Base-by-base conservation (phyloP, 1,140 invertebrate genomes). In the Drosophila sulfurigaster region DNA sequence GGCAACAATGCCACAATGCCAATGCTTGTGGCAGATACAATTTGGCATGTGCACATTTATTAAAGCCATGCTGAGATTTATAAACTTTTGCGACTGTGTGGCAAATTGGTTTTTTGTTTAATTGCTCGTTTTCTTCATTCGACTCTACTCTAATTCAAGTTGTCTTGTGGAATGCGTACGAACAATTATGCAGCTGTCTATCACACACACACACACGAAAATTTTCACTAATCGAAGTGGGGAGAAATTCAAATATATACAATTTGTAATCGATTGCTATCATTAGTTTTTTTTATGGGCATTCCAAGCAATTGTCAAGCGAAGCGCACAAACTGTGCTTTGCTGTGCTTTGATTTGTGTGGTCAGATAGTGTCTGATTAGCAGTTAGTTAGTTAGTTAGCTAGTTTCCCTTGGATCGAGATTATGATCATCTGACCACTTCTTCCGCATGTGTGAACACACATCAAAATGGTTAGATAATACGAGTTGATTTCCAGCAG, bases 21-120 rank as follows among this genome's bases (percentile, higher is more conserved):
- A 52, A 25, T 60, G 11, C 51, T 41, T 10, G 30, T 20, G 52
- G 32, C 30, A 15, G 70, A 66, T 75, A 87, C 77, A 82, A 80
- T 87, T 87, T 88, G 83, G 83, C 85, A 87, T 87, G 83, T 87
- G 80, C 81, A 87, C 83, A 87, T 88, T 88, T 88, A 88, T 88
- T 83, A 82, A 73, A 87, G 80, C 68, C 74, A 81, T 71, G 80
- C 63, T 38, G 69, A 72, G 81, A 76, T 71, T 76, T 59, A 63
- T 76, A 62, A 51, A 79, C 52, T 79, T 79, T 74, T 43, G 51
- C 49, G 35, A 15, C n/a, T 62, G 48, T 67, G 76, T 82, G 82
- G 82, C 83, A 88, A 87, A 87, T 87, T 83, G 82, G 57, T 67
- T 76, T 77, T 77, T 87, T 38, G 35, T 13, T 87, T 88, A 87